These are phyloP conservation scores for Macaria notata DNA, from an alignment of 2,888 invertebrate genomes.

Conservation along the genomic window DNA sequence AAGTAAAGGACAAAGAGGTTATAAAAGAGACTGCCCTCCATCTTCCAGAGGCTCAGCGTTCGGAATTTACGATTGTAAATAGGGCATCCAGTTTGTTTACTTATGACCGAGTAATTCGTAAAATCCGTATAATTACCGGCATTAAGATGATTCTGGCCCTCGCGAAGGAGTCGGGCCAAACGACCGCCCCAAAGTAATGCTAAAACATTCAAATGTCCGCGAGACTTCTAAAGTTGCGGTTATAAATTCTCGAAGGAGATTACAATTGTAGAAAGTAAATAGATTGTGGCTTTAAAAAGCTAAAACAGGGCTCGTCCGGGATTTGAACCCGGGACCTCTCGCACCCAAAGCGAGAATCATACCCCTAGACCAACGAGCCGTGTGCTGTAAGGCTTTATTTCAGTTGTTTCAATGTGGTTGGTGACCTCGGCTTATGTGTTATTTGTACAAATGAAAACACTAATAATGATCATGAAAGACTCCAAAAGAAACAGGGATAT, in stretches of 20 bases:
- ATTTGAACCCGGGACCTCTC: conserved; percentile 80
- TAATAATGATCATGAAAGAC: no score
- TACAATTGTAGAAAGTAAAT: conserved; percentile 55
- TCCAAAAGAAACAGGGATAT: no score
- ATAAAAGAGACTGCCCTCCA: conserved; percentile 20
- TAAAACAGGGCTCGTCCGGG: conserved; percentile 71
- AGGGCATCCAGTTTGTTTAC: conserved; percentile 77
- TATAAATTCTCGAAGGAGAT: conserved; percentile 69
- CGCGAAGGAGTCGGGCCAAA: conserved; percentile 42
- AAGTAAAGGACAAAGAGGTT: conserved; percentile 25
- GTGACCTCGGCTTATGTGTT: no score
- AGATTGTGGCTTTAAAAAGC: conserved; percentile 44
- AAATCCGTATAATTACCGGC: conserved; percentile 82
- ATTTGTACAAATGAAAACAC: no score
- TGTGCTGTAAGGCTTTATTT: conserved; percentile 3
- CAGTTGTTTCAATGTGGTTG: not conserved
- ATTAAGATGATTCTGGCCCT: conserved; percentile 79
- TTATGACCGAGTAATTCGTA: conserved; percentile 80
- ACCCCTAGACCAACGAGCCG: conserved; percentile 69
- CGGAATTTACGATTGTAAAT: conserved; percentile 79
- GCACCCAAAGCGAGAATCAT: conserved; percentile 80
- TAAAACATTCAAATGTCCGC: conserved; percentile 79
- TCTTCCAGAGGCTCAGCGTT: conserved; percentile 22
- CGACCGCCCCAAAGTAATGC: conserved; percentile 68
- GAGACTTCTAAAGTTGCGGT: conserved; percentile 62